Evolutionary conservation across 2,797 vertebrate species (phyloP), one percentile per base, ranked within the genome.

Genomic region (Peromyscus aztecus): DNA sequence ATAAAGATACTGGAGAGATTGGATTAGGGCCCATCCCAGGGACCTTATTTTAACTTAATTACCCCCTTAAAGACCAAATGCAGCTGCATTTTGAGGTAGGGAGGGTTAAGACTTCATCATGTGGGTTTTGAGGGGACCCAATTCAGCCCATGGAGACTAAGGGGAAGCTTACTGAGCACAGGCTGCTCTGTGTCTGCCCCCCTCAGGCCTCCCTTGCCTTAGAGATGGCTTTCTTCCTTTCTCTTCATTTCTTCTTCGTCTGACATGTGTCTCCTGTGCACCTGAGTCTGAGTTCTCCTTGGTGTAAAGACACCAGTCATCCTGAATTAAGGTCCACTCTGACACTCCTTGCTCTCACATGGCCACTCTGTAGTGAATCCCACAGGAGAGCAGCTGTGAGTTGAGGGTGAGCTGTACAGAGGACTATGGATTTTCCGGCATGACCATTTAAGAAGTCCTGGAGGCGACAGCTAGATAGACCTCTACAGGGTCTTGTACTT

Each of bases 191-290:
- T 6, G 63, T 55, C 29, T 43, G 57, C 6, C 55, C 6, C 29
- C 57, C 13, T 43, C 31, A 57, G 37, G 12, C 17, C 0, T 59
- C 23, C 17, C 13, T 77, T 77, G 24, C 16, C 23, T 67, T 24
- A 13, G 6, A 46, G n/a, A 31, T 2, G 1, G 4, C 0, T 17
- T 55, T 94, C 37, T 57, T 1, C 6, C 37, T 24, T 1, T 16
- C 5, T 77, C 59, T 69, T 49, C 37, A 17, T 23, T 13, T 67
- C 19, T 4, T 84, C 16, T 24, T 59, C 4, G 1, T 34, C 65
- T 8, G 3, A 9, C 23, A 27, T 37, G 17, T 14, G 23, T 75
- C 34, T 59, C 49, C 27, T 2, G 19, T 12, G 23, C 9, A 1
- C 43, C 67, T 11, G 49, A 59, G 37, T 27, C 49, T 7, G 24